Conservation (phyloP, 2,113 vertebrate genomes). For the Lucifuga dentata region DNA sequence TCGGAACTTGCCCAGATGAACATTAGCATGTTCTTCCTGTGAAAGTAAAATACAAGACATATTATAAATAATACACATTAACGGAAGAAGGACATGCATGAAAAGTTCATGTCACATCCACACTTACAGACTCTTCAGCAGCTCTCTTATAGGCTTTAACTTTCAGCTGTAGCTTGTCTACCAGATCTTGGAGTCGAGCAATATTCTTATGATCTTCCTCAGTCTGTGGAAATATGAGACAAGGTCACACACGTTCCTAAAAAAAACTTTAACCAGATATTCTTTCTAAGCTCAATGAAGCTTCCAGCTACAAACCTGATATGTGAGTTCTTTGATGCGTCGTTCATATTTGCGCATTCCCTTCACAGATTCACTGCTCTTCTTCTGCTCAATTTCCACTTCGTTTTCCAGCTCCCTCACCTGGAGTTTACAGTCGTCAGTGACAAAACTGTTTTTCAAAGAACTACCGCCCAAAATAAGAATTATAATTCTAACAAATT, state of each 20-base stretch:
- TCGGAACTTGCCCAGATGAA: constrained; percentile 82
- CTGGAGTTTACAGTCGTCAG: constrained; percentile 50
- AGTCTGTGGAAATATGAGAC: constrained; percentile 74
- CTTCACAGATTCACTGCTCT: constrained; percentile 78
- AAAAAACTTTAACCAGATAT: not conserved
- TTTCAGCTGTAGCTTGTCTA: constrained; percentile 91
- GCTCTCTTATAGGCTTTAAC: constrained; percentile 91
- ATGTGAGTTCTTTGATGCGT: constrained; percentile 83
- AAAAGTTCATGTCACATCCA: not conserved
- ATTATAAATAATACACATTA: not conserved
- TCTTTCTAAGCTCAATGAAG: accelerated
- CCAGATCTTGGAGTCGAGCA: constrained; percentile 87
- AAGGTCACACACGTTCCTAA: not conserved
- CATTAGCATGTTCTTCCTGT: constrained; percentile 84
- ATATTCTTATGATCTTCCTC: constrained; percentile 90
- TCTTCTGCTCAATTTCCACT: constrained; percentile 83
- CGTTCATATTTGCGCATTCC: constrained; percentile 84
- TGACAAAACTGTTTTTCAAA: not conserved
- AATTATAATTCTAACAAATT: too few species aligned
- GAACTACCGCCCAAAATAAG: too few species aligned
- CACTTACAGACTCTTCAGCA: constrained; percentile 87
- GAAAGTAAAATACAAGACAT: not conserved
- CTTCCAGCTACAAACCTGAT: constrained; percentile 71
- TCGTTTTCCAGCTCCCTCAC: constrained; percentile 83
- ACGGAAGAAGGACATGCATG: not conserved